Conservation (phyloP, 2,797 vertebrate genomes). For the Epinephelus awoara region DNA sequence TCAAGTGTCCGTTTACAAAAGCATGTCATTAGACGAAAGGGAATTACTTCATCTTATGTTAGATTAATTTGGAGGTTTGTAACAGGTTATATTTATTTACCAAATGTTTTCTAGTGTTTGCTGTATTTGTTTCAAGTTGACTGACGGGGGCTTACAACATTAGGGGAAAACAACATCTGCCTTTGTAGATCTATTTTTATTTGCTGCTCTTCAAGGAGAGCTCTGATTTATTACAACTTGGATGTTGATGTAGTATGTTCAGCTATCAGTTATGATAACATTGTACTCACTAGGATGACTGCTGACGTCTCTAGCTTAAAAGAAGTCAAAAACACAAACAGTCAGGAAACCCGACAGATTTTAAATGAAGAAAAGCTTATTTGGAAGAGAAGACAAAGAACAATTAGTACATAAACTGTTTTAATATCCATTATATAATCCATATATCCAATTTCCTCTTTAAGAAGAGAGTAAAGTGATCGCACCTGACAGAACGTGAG, state of each 20-base stretch:
- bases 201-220: not conserved
- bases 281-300: not conserved
- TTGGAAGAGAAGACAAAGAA: not conserved
- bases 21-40: not conserved
- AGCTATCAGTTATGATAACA: not conserved
- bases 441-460: not conserved
- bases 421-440: not conserved
- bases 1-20: constrained; percentile 47
- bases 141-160: not conserved
- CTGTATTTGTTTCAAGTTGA: not conserved
- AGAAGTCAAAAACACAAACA: not conserved
- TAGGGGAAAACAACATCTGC: not conserved
- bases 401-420: not conserved
- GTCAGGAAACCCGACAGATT: not conserved
- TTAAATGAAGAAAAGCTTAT: not conserved
- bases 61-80: not conserved
- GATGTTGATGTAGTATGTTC: not conserved
- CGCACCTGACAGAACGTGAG: not conserved
- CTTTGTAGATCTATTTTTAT: not conserved
- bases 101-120: not conserved
- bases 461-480: not conserved
- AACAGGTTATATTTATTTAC: not conserved
- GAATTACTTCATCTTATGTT: not conserved
- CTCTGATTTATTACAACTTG: not conserved
- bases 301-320: not conserved